Conservation (phyloP, 2,888 invertebrate genomes). For the Machimus rusticus region DNA sequence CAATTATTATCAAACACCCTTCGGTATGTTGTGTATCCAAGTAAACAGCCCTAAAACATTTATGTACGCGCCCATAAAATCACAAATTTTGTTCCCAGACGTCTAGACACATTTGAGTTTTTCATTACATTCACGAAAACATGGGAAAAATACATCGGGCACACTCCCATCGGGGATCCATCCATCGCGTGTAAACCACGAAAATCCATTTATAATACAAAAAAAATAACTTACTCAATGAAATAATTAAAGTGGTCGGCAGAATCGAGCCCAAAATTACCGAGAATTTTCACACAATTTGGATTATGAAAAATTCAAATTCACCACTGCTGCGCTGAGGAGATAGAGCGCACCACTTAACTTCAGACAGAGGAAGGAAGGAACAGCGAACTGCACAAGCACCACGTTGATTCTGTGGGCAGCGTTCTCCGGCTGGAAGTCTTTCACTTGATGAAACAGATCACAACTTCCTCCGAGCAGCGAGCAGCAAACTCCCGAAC, state of each 20-base stretch:
- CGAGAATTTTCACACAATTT: neutral
- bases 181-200: neutral
- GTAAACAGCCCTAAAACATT: neutral
- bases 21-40: neutral
- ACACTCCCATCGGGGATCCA: neutral
- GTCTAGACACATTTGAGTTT: conserved; percentile 17
- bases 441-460: neutral
- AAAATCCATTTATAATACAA: neutral
- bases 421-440: conserved; percentile 10
- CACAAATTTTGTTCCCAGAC: conserved; percentile 16
- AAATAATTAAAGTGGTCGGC: neutral
- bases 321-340: conserved; percentile 1
- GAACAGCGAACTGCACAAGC: conserved; percentile 22
- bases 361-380: conserved; percentile 10
- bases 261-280: neutral
- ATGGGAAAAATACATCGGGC: neutral
- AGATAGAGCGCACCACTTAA: neutral
- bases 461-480: neutral
- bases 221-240: neutral
- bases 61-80: conserved; percentile 17
- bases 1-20: neutral
- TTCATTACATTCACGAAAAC: neutral
- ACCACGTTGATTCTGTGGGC: conserved; percentile 26
- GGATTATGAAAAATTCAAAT: conserved; percentile 4
- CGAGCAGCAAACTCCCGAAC: neutral